Percentiles rank a stretch among this genome's conserved stretches.
Evolutionary conservation across 1,140 invertebrate genomes (phyloP).

Genomic region (Micrasema minimum): DNA sequence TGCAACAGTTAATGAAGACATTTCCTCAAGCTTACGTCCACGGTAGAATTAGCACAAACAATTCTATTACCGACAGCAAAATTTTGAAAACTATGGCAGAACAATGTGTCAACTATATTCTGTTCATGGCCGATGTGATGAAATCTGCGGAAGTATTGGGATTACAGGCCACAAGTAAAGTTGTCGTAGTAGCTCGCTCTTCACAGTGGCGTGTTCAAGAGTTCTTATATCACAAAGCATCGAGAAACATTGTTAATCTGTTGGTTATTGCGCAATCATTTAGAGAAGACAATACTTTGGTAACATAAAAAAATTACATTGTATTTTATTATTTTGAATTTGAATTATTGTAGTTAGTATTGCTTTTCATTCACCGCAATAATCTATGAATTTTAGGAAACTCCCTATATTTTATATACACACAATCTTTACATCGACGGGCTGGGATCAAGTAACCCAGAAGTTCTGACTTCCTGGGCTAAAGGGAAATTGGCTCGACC

Average conservation of each 20-base stretch:
- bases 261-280: slow-evolving; percentile 72
- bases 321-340: too few species aligned
- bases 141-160: slow-evolving; percentile 68
- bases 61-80: slow-evolving; percentile 57
- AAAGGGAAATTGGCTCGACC: slow-evolving; percentile 70
- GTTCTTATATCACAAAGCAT: slow-evolving; percentile 70
- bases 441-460: slow-evolving; percentile 71
- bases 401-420: slow-evolving; percentile 76
- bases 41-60: slow-evolving; percentile 66
- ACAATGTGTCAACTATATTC: slow-evolving; percentile 71
- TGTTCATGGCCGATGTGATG: slow-evolving; percentile 73
- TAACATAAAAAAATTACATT: slow-evolving; percentile 32
- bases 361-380: background rate
- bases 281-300: slow-evolving; percentile 59
- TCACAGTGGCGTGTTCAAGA: slow-evolving; percentile 77
- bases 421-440: slow-evolving; percentile 76
- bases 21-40: slow-evolving; percentile 70
- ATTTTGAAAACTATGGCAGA: slow-evolving; percentile 57
- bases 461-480: slow-evolving; percentile 75
- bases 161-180: slow-evolving; percentile 68
- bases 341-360: too few species aligned
- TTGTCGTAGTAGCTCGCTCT: slow-evolving; percentile 73
- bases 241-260: slow-evolving; percentile 74
- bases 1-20: slow-evolving; percentile 69
- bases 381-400: slow-evolving; percentile 64